Evolutionary conservation across 2,113 vertebrate species (phyloP), one percentile per base, ranked within the genome.

Genomic region (Columba livia): DNA sequence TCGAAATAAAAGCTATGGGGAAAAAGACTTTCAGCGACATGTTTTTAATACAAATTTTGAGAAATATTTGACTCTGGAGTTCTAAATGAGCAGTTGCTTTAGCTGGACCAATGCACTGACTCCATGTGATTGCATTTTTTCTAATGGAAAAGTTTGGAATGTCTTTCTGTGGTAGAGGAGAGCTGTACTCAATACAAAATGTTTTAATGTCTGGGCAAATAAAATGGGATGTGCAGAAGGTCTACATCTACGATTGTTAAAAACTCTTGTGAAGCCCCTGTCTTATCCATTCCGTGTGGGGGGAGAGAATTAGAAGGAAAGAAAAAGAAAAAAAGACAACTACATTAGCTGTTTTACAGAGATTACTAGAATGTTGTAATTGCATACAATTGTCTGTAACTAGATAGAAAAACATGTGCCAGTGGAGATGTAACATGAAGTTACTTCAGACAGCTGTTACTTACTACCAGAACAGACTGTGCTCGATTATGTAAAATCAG

Each of bases 371-470:
- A 89, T 64, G 72, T 84, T 92, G 29, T 80, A 87, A 92, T 71
- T 75, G 65, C 53, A 44, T 87, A 56, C 48, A 89, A 64, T 92
- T 94, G 89, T 93, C 71, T 94, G 60, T 89, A 88, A 85, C 83
- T 73, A 77, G 56, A 79, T 66, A 90, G 86, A 96, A 93, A 90
- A 93, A 79, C 88, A 69, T 32, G 19, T 85, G 62, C 54, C 47
- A n/a, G 5, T 89, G 75, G 73, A 74, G 71, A 73, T 80, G 65
- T 69, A 72, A 69, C 62, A 36, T 72, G 89, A 94, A 93, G 70
- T 87, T 85, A 94, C 80, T 95, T 92, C 58, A 92, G 84, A 87
- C 70, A 95, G 78, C 65, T 93, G 32, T 71, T 88, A n/a, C 71
- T 78, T 89, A 72, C 87, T 91, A 15, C 38, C 31, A 72, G 80